These are phyloP conservation scores for Cottus gobio DNA, from an alignment of 2,113 vertebrate species.

Conservation along the genomic window DNA sequence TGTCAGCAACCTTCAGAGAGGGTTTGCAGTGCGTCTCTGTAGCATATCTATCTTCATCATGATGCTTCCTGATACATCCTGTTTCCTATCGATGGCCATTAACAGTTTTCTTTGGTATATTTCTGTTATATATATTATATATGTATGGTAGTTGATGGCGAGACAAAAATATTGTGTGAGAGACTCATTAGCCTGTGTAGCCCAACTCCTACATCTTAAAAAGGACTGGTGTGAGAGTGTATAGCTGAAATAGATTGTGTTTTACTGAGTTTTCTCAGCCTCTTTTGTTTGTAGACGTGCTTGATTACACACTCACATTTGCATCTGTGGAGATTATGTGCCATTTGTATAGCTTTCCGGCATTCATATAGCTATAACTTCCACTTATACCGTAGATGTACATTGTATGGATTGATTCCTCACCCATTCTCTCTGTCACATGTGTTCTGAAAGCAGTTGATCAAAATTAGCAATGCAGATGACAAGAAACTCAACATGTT, in stretches of 20 bases:
- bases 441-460: slow-evolving; percentile 27
- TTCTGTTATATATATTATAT: neutral
- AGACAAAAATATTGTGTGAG: neutral
- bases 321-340: neutral
- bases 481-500: slow-evolving; percentile 43
- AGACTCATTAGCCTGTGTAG: neutral
- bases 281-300: neutral
- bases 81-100: slow-evolving; percentile 23
- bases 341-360: neutral
- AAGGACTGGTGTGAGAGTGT: neutral
- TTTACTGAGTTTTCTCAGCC: neutral
- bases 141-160: neutral
- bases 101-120: neutral
- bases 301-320: neutral
- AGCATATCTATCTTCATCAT: slow-evolving; percentile 34
- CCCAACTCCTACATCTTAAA: neutral
- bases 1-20: slow-evolving; percentile 64
- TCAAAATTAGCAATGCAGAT: slow-evolving; percentile 57
- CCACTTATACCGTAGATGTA: neutral
- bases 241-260: neutral
- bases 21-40: slow-evolving; percentile 12
- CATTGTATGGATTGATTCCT: neutral
- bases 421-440: slow-evolving; percentile 16
- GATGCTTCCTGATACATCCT: slow-evolving; percentile 38
- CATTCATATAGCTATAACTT: neutral